phyloP scores from a whole-genome alignment of 2,888 invertebrate species.

The Sepioteuthis lessoniana region DNA sequence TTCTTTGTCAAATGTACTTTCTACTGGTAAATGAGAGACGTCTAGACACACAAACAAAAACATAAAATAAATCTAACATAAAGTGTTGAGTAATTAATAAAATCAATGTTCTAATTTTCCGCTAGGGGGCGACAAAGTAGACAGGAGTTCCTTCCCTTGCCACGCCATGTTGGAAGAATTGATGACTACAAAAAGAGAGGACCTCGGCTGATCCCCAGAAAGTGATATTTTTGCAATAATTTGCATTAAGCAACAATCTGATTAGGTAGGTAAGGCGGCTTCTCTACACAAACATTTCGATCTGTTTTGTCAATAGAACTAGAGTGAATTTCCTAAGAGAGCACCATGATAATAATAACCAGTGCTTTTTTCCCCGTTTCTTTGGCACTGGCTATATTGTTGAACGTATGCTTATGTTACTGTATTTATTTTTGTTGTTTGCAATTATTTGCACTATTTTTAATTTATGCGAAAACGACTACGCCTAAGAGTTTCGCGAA shows the following conservation, averaged over 20 bases:
- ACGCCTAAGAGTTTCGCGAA: background rate
- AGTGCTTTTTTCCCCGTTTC: background rate
- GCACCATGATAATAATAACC: background rate
- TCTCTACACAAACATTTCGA: background rate
- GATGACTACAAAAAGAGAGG: background rate
- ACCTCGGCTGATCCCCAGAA: background rate
- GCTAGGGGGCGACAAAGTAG: background rate
- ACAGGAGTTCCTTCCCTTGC: background rate
- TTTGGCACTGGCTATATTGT: background rate
- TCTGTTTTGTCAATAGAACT: background rate
- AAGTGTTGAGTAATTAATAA: background rate
- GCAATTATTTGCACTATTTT: background rate
- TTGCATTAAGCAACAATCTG: background rate
- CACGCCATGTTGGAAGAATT: background rate
- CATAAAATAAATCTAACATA: background rate
- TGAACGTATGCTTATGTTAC: background rate
- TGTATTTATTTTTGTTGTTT: background rate
- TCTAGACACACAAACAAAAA: background rate
- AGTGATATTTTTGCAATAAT: background rate
- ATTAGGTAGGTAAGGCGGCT: background rate
- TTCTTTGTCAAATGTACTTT: too few species aligned
- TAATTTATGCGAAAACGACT: constrained; percentile 33
- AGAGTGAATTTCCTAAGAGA: background rate
- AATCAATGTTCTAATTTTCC: background rate
- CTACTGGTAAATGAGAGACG: too few species aligned